Conservation (phyloP, 1,140 invertebrate genomes). For the Caenorhabditis elegans region WBcel235 BX284602.5:11803501-11804000, state of each 20-base stretch:
- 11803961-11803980: no score
- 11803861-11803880: not conserved
- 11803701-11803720: not conserved
- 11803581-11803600: conserved; percentile 34
- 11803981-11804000: no score
- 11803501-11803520: not conserved
- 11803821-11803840: conserved; percentile 36
- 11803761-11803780: conserved; percentile 18
- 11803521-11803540: not conserved
- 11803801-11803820: conserved; percentile 33
- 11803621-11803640: not conserved
- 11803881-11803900: not conserved
- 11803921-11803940: no score
- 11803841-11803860: conserved; percentile 42
- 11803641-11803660: conserved; percentile 36
- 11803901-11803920: not conserved
- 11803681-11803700: not conserved
- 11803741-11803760: conserved; percentile 37
- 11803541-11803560: conserved; percentile 23
- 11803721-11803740: conserved; percentile 43
- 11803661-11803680: conserved; percentile 37
- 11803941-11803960: no score
- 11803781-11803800: not conserved
- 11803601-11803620: conserved; percentile 46
- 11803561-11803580: conserved; percentile 36